Base-by-base conservation (phyloP, 2,888 invertebrate genomes). In the Terebella lapidaria region DNA sequence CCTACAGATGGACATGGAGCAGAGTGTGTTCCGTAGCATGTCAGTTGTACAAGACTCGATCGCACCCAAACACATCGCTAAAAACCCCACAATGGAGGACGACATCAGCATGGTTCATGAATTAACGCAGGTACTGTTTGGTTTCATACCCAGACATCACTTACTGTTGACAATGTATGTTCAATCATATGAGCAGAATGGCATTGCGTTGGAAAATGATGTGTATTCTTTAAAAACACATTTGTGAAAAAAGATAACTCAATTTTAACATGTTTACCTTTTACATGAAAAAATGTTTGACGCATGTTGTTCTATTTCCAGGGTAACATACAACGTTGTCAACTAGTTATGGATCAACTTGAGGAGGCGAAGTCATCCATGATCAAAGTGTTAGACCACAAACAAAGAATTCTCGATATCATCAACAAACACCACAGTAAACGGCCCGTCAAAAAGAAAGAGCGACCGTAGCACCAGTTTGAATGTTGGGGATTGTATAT, bases 281-380 rank as follows among this genome's bases (percentile, higher is more conserved):
- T n/a, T n/a, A n/a, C n/a, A n/a, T n/a, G n/a, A n/a, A n/a, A n/a
- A n/a, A n/a, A n/a, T n/a, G n/a, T n/a, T n/a, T n/a, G n/a, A n/a
- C n/a, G n/a, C n/a, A n/a, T n/a, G n/a, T n/a, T n/a, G n/a, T n/a
- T n/a, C n/a, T n/a, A n/a, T n/a, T 75, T 85, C 51, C 84, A 95
- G 91, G 94, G 94, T 56, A 94, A 94, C 81, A 89, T 94, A 80
- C 95, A 96, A 82, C 86, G 95, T 57, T 92, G 93, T 79, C 92
- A 90, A 84, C 89, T 94, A 64, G 91, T 94, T 49, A 89, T 90
- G 66, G 94, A 95, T 77, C 93, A 94, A 65, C 88, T 94, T 81
- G 86, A 87, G 64, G 95, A 95, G 77, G 92, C 94, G 0, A 88
- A 90, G 71, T 86, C 87, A 63, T 91, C 92, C 78, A 88, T 94